Base-by-base conservation (phyloP, 2,888 invertebrate species). In the Macroteleia sp. region DNA sequence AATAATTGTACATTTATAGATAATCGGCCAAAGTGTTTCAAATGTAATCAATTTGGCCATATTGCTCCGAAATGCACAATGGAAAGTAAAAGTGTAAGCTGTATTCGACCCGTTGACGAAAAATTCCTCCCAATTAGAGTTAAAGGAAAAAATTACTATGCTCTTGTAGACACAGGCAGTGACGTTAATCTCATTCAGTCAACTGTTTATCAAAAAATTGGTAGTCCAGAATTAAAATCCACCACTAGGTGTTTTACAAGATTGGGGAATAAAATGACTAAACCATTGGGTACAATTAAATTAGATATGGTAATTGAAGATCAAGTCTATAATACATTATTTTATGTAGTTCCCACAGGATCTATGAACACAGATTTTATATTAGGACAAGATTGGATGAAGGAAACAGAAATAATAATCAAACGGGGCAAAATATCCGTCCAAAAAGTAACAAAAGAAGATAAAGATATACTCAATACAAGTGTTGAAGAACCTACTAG, bases 91-190 rank as follows among this genome's bases (percentile, higher is more conserved):
- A 20, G 1, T 5, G 22, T 42, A 3, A 42, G 22, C n/a, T 42
- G 46, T 28, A 9, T 46, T 2, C 25, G 8, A 3, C 8, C 28
- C 1, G 3, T 25, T 3, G 46, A 46, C 2, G 25, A 22, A 1
- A 46, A 25, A 9, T 25, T 3, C 1, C 8, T 46, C 1, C 46
- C 46, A 0, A 10, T 46, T 2, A 14, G 1, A 16, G 17, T 46
- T n/a, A 25, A 14, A 1, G 46, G 36, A 8, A 12, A 1, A 2
- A 16, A 8, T 3, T 36, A 36, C 14, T 8, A 8, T 8, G 36
- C 36, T 1, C 20, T 71, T 2, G 56, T 75, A 5, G 78, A 74
- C 12, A 57, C 69, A 0, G 70, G 57, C 2, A 78, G 70, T 19
- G 75, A 78, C 19, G n/a, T 70, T n/a, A 50, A 36, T 17, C n/a